Evolutionary conservation across 2,888 invertebrate species (phyloP).

Genomic region (Eupithecia abbreviata): DNA sequence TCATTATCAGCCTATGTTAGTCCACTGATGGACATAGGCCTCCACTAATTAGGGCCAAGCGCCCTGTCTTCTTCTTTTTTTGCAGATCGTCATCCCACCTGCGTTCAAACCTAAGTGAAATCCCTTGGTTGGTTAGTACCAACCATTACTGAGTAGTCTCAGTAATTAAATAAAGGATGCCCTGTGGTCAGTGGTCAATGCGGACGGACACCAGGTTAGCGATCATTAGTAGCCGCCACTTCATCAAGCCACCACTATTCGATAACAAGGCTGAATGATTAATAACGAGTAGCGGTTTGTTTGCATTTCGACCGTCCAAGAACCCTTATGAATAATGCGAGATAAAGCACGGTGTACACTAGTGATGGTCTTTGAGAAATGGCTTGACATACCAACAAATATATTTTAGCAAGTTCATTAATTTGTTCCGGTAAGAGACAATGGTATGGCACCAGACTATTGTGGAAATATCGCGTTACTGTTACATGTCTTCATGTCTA

Average conservation of each 20-base stretch:
- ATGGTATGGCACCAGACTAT: neutral
- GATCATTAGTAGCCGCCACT: constrained; percentile 72
- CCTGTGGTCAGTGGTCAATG: constrained; percentile 4
- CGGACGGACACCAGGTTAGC: constrained; percentile 64
- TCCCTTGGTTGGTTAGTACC: neutral
- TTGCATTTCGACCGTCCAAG: constrained; percentile 71
- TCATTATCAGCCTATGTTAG: no score
- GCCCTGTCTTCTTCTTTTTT: no score
- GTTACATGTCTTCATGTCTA: no score
- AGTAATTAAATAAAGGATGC: neutral
- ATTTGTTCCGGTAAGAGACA: neutral
- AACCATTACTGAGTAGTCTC: no score
- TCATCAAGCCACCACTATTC: constrained; percentile 73
- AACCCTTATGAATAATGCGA: constrained; percentile 77
- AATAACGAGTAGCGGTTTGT: constrained; percentile 75
- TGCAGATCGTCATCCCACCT: no score
- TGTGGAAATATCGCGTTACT: no score
- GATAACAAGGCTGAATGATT: constrained; percentile 79
- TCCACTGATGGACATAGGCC: no score
- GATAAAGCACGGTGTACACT: constrained; percentile 46
- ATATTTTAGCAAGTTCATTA: neutral
- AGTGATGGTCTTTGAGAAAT: neutral
- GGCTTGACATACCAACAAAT: neutral
- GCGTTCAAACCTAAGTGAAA: neutral
- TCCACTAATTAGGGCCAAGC: no score